Percentiles rank a stretch among this genome's conserved stretches.
phyloP scores from a whole-genome alignment of 2,113 vertebrate species.

The Emydocephalus ijimae region DNA sequence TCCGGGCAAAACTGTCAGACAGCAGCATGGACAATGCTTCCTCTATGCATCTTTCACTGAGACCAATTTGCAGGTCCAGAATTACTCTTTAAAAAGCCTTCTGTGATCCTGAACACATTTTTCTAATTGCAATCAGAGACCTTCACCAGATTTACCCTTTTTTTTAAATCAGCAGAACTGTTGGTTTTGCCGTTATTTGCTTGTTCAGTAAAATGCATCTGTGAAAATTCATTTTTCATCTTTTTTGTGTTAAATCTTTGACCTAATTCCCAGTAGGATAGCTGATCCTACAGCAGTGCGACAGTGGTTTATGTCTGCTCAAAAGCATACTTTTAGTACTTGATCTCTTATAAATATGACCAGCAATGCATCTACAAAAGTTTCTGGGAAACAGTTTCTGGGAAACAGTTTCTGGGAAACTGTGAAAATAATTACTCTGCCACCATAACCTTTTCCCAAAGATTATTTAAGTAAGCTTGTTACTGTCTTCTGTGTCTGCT shows the following conservation, averaged over 20 bases:
- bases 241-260: background rate
- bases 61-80: background rate
- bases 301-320: background rate
- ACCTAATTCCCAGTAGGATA: background rate
- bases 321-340: background rate
- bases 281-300: background rate
- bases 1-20: background rate
- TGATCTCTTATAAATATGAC: background rate
- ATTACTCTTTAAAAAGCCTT: background rate
- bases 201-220: background rate
- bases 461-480: background rate
- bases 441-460: background rate
- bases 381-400: background rate
- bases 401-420: background rate
- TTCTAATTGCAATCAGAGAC: background rate
- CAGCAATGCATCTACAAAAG: background rate
- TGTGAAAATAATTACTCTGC: background rate
- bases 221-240: background rate
- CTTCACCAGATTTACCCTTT: background rate
- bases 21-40: background rate
- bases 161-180: background rate
- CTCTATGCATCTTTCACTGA: background rate
- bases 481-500: background rate
- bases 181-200: background rate
- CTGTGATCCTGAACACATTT: background rate